These are phyloP conservation scores for Amphipyra berbera DNA, from an alignment of 2,888 invertebrate species.

Conservation along the genomic window DNA sequence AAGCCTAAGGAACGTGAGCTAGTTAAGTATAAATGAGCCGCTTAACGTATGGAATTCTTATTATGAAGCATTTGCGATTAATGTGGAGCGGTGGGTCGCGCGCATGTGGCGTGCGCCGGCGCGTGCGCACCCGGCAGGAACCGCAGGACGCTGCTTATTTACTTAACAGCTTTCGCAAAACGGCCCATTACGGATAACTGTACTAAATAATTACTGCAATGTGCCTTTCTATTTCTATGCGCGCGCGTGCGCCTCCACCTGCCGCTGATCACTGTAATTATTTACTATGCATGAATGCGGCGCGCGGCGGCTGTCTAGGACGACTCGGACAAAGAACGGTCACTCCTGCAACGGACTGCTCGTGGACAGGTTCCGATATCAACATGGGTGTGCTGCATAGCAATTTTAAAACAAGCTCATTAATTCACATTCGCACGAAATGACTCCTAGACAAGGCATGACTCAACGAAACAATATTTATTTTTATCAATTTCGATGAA, in stretches of 20 bases:
- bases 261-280: slow-evolving; percentile 88
- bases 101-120: slow-evolving; percentile 48
- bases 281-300: slow-evolving; percentile 89
- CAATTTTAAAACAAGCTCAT: slow-evolving; percentile 81
- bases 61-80: slow-evolving; percentile 69
- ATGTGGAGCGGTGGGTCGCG: slow-evolving; percentile 52
- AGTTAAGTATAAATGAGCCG: slow-evolving; percentile 67
- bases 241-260: slow-evolving; percentile 87
- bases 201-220: slow-evolving; percentile 90
- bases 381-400: slow-evolving; percentile 82
- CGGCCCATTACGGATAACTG: slow-evolving; percentile 89
- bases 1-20: slow-evolving; percentile 60
- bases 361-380: slow-evolving; percentile 82
- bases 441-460: slow-evolving; percentile 71
- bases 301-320: slow-evolving; percentile 84
- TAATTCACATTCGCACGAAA: slow-evolving; percentile 77
- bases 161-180: slow-evolving; percentile 89
- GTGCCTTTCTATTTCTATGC: slow-evolving; percentile 90
- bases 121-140: slow-evolving; percentile 80
- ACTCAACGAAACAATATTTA: slow-evolving; percentile 60
- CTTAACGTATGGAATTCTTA: slow-evolving; percentile 73
- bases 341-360: slow-evolving; percentile 75
- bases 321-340: slow-evolving; percentile 87
- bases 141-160: slow-evolving; percentile 87
- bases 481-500: slow-evolving; percentile 51